Conservation (phyloP, 2,797 vertebrate species). For the Lacerta agilis region DNA sequence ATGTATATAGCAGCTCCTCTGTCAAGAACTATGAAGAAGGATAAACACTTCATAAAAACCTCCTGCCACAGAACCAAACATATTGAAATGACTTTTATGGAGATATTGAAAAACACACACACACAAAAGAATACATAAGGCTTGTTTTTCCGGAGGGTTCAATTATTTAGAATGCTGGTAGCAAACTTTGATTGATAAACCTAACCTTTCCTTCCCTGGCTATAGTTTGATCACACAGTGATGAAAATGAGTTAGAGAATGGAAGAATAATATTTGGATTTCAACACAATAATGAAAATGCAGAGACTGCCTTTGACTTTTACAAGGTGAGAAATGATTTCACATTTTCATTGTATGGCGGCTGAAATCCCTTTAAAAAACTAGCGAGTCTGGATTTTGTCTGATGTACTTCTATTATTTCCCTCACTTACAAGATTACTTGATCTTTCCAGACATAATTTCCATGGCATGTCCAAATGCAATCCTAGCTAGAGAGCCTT, state of each 20-base stretch:
- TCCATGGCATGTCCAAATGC: constrained; percentile 28
- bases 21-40: constrained; percentile 52
- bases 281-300: constrained; percentile 76
- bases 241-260: constrained; percentile 75
- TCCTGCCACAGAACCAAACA: constrained; percentile 61
- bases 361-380: constrained; percentile 59
- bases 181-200: constrained; percentile 78
- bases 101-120: constrained; percentile 61
- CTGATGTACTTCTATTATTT: constrained; percentile 58
- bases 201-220: constrained; percentile 71
- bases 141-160: constrained; percentile 74
- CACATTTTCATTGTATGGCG: constrained; percentile 61
- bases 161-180: constrained; percentile 75
- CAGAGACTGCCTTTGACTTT: constrained; percentile 71
- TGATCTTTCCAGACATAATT: constrained; percentile 48
- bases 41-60: constrained; percentile 63
- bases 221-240: constrained; percentile 71
- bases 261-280: constrained; percentile 77
- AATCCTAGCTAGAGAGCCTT: constrained; percentile 11
- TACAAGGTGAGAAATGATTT: constrained; percentile 73
- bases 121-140: constrained; percentile 50
- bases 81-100: constrained; percentile 76
- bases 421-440: constrained; percentile 47
- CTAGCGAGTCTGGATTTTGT: constrained; percentile 40
- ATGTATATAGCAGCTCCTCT: constrained; percentile 27